Base-by-base conservation (phyloP, 2,113 vertebrate genomes). In the Tupaia chinensis region DNA sequence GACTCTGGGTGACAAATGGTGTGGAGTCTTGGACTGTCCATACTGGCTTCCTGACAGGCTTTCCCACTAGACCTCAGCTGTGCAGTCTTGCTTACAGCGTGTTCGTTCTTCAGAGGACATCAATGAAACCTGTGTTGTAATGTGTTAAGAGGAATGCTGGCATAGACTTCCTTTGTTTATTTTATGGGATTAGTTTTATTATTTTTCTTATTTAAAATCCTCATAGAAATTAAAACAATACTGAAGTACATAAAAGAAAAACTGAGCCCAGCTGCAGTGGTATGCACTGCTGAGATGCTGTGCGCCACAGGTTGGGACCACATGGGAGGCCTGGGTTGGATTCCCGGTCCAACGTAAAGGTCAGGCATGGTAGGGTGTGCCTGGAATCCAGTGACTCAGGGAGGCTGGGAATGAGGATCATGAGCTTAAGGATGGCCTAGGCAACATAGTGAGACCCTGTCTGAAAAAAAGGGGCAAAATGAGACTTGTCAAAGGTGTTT, bases 141-240 rank as follows among this genome's bases (percentile, higher is more conserved):
- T 81, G 91, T 23, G 65, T 86, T 89, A 25, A 53, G 60, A 94
- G 73, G n/a, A 91, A 92, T 85, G 54, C n/a, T 69, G 27, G 25
- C 69, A 16, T 32, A 58, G 65, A 54, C 27, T n/a, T 87, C 12
- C 23, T 96, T 81, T 96, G 69, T 95, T 92, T 96, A 53, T 34
- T 87, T 85, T 87, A 29, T 29, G 63, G 60, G 61, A 27, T 92
- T 92, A 69, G 22, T 79, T 91, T 95, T 80, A 73, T 77, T 84
- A 77, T 66, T 97, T 95, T 88, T 87, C 78, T 93, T 91, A 68
- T 84, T 12, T 89, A 94, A 95, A 92, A 13, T 70, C 23, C 4
- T 85, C 27, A 53, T 60, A 74, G 29, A 95, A 92, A 94, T 92
- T 58, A 70, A 93, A 93, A 89, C 27, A 34, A 70, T 34, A 17